phyloP scores from a whole-genome alignment of 2,113 vertebrate genomes.

The Porphyrio hochstetteri region DNA sequence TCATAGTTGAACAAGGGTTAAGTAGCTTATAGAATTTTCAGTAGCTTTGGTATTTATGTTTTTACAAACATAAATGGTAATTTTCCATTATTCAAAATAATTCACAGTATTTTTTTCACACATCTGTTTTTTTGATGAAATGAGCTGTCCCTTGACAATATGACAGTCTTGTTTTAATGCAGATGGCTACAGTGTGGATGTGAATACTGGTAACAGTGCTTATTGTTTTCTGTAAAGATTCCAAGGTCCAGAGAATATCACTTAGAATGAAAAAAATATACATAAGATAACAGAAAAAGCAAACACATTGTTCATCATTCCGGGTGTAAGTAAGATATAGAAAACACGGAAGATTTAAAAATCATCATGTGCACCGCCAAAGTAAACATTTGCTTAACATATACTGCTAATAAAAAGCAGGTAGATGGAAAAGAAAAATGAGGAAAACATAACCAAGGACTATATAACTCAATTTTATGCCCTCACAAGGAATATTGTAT shows the following conservation, averaged over 20 bases:
- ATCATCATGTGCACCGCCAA: fast-evolving
- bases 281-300: not conserved
- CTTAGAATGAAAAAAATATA: not conserved
- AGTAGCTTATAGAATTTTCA: not conserved
- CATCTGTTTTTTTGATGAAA: not conserved
- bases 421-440: not conserved
- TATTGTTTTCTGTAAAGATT: not conserved
- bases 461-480: not conserved
- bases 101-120: not conserved
- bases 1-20: not conserved
- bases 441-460: not conserved
- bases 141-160: not conserved
- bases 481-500: not conserved
- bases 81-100: not conserved
- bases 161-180: not conserved
- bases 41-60: not conserved
- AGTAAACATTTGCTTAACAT: not conserved
- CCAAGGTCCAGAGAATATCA: not conserved
- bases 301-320: not conserved
- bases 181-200: not conserved
- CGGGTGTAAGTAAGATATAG: not conserved
- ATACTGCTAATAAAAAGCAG: not conserved
- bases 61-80: not conserved
- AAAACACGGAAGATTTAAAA: not conserved
- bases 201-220: not conserved